These are phyloP conservation scores for Drosophila prosaltans DNA, from an alignment of 1,140 invertebrate species.

Conservation along the genomic window DNA sequence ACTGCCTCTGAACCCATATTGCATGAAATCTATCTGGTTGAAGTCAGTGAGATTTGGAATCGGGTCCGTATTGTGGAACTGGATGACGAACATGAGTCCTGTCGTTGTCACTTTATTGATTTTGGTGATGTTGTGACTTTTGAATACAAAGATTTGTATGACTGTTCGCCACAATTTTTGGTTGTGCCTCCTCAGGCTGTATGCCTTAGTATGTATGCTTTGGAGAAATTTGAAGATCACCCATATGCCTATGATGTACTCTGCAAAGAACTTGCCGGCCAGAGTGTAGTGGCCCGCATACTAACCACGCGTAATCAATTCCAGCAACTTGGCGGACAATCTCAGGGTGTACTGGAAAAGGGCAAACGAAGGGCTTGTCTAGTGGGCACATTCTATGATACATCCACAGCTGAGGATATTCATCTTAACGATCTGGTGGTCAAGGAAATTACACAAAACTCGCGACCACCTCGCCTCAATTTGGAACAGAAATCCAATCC, in stretches of 20 bases:
- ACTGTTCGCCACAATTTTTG: constrained; percentile 63
- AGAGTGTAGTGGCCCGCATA: constrained; percentile 73
- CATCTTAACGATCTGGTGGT: constrained; percentile 75
- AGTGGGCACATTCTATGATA: constrained; percentile 76
- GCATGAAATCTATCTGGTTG: constrained; percentile 68
- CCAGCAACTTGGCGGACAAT: constrained; percentile 38
- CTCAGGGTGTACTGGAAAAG: constrained; percentile 35
- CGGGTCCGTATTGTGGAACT: constrained; percentile 69
- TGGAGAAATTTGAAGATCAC: constrained; percentile 82
- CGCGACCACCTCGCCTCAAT: constrained; percentile 60
- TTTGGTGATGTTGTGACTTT: constrained; percentile 72
- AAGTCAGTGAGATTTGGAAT: constrained; percentile 74
- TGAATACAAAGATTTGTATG: constrained; percentile 46
- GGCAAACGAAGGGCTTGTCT: constrained; percentile 55
- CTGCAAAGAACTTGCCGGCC: constrained; percentile 50
- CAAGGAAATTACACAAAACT: constrained; percentile 60
- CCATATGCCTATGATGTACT: constrained; percentile 64
- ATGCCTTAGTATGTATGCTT: constrained; percentile 71
- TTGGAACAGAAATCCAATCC: constrained; percentile 63
- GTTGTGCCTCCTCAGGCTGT: constrained; percentile 73
- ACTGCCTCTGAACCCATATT: constrained; percentile 6
- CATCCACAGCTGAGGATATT: constrained; percentile 75
- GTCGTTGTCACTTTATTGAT: constrained; percentile 78
- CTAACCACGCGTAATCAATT: constrained; percentile 67
- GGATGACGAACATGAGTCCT: constrained; percentile 47